Conservation (phyloP, 35 echinoderm and acorn worm genomes). For the Amphiura filiformis region DNA sequence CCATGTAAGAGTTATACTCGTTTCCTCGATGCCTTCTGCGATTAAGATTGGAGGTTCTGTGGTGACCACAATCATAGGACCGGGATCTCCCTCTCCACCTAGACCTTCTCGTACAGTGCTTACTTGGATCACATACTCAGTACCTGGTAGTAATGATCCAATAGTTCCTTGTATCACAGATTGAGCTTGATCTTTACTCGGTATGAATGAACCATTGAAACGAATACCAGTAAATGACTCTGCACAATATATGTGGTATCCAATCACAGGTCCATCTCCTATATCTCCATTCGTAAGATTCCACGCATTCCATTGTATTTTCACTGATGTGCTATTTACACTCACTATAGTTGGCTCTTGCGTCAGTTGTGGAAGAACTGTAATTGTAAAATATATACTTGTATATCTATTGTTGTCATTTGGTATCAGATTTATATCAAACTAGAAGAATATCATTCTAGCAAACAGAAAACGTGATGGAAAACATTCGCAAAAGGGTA, state of each 20-base stretch:
- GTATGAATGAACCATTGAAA: neutral
- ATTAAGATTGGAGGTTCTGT: too few relatives aligned
- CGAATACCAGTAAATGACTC: neutral
- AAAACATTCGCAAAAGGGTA: too few relatives aligned
- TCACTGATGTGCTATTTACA: neutral
- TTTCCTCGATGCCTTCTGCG: too few relatives aligned
- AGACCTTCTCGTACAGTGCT: slow-evolving; percentile 40
- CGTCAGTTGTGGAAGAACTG: slow-evolving; percentile 37
- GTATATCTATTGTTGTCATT: too few relatives aligned
- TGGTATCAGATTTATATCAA: too few relatives aligned
- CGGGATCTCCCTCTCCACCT: slow-evolving; percentile 36
- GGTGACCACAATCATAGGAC: neutral
- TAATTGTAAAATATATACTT: too few relatives aligned
- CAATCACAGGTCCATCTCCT: too few relatives aligned
- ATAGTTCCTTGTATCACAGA: neutral
- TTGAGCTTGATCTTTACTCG: too few relatives aligned
- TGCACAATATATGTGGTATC: neutral
- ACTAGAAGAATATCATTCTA: too few relatives aligned
- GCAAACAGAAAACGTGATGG: too few relatives aligned
- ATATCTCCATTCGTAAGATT: neutral
- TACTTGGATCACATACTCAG: slow-evolving; percentile 47
- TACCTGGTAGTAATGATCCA: slow-evolving; percentile 12
- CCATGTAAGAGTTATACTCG: too few relatives aligned
- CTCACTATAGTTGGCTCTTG: neutral
- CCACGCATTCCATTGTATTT: slow-evolving; percentile 38